Percentiles rank a stretch among this genome's conserved stretches.
These are phyloP conservation scores for Cydia strobilella DNA, from an alignment of 1,140 invertebrate species.

Conservation along the genomic window DNA sequence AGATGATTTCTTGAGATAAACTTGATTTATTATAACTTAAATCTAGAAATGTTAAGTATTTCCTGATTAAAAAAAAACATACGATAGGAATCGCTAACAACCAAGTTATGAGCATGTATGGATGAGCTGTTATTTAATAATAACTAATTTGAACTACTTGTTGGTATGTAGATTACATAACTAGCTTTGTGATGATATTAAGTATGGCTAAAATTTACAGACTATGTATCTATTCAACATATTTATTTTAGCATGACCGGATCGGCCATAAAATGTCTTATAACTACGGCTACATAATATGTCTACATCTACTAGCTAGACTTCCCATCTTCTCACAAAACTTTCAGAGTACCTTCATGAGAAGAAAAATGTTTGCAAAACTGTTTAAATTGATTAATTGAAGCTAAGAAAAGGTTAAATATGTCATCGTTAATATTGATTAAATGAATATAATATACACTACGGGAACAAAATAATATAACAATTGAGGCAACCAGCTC, in stretches of 20 bases:
- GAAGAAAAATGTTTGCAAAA: constrained; percentile 81
- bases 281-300: constrained; percentile 74
- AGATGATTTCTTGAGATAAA: too few species aligned
- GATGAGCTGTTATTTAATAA: constrained; percentile 56
- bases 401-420: constrained; percentile 66
- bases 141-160: constrained; percentile 62
- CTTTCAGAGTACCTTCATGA: constrained; percentile 79
- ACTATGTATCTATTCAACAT: constrained; percentile 56
- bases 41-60: constrained; percentile 51
- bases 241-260: constrained; percentile 57
- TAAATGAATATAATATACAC: constrained; percentile 49
- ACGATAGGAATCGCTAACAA: constrained; percentile 52
- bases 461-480: constrained; percentile 55
- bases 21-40: too few species aligned
- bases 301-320: constrained; percentile 76
- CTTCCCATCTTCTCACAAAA: constrained; percentile 78
- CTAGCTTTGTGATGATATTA: constrained; percentile 62
- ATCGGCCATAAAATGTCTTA: constrained; percentile 65
- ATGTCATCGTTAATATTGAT: constrained; percentile 45
- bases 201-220: constrained; percentile 62
- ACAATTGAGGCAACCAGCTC: constrained; percentile 51
- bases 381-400: constrained; percentile 68
- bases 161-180: constrained; percentile 59
- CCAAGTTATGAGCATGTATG: constrained; percentile 53
- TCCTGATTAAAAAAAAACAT: constrained; percentile 49